Base-by-base conservation (phyloP, 1,140 invertebrate species). In the Calosoma granatense region DNA sequence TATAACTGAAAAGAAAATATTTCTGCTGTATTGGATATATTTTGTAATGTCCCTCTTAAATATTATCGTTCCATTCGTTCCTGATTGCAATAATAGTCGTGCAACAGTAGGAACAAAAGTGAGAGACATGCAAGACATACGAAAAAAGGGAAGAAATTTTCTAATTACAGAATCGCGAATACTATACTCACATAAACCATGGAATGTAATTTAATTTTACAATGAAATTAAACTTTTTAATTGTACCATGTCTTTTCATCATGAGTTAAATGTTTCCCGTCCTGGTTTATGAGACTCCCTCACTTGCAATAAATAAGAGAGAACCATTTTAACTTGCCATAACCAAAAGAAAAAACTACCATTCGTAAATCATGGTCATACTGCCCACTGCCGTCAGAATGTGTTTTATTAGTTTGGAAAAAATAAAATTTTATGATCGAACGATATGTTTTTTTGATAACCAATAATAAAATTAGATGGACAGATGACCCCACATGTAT, bases 151-250 rank as follows among this genome's bases (percentile, higher is more conserved):
- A n/a, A n/a, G n/a, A n/a, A n/a, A n/a, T 30, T 30, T 30, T 30
- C 6, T 30, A 30, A 30, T 30, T 30, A 6, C 6, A 30, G 14
- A 6, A 6, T 30, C 26, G 14, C 26, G 14, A 14, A 30, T 14
- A 14, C 26, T n/a, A 6, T 47, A 17, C 41, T 47, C 9, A 17
- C 41, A 47, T 47, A 47, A 47, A 47, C 41, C 9, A 47, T 12
- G 17, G 41, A 47, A 47, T 47, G 41, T 47, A 47, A 47, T 47
- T 47, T 47, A 12, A 47, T 47, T 47, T 47, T 47, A 47, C 41
- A 47, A 47, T 47, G 41, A 47, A 47, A 47, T 47, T 47, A 47
- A 47, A 47, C 6, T 47, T 47, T 47, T 47, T 47, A 47, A 47
- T 47, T 47, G 41, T 47, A 11, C 41, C 15, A 3, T 17, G 41